Conservation (phyloP, 2,888 invertebrate species). For the Netelia fuscicornis region DNA sequence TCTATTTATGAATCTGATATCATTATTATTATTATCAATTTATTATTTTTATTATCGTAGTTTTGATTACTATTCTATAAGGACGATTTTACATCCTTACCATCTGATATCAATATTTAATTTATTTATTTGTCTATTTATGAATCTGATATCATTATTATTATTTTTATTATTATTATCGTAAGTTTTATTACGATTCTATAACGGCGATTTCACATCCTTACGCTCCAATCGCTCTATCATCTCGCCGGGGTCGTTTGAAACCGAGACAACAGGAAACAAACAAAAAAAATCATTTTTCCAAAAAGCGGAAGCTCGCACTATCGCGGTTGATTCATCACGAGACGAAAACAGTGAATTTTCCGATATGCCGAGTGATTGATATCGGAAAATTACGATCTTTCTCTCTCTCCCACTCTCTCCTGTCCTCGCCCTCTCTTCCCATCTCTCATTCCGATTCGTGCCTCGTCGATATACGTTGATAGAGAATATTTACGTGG, state of each 20-base stretch:
- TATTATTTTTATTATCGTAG: too few relatives aligned
- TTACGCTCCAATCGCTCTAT: neutral
- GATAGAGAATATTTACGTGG: conserved; percentile 56
- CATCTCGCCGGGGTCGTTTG: conserved; percentile 23
- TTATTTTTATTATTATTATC: too few relatives aligned
- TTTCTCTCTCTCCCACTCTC: conserved; percentile 2
- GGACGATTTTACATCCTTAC: too few relatives aligned
- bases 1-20: too few relatives aligned
- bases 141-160: too few relatives aligned
- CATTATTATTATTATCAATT: too few relatives aligned
- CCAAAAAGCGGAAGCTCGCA: conserved; percentile 29
- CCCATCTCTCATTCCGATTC: conserved; percentile 8
- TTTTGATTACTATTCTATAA: too few relatives aligned
- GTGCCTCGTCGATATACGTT: conserved; percentile 41
- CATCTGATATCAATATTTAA: too few relatives aligned
- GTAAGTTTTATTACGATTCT: too few relatives aligned
- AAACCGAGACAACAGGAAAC: conserved; percentile 29
- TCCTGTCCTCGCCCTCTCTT: neutral
- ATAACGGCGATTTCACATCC: too few relatives aligned
- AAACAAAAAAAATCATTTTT: neutral
- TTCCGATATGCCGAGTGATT: conserved; percentile 64
- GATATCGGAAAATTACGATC: conserved; percentile 69
- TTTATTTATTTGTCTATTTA: too few relatives aligned
- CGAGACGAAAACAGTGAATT: conserved; percentile 47
- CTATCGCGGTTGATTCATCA: conserved; percentile 5